These are phyloP conservation scores for Carterocephalus palaemon DNA, from an alignment of 2,888 invertebrate species.

Conservation along the genomic window DNA sequence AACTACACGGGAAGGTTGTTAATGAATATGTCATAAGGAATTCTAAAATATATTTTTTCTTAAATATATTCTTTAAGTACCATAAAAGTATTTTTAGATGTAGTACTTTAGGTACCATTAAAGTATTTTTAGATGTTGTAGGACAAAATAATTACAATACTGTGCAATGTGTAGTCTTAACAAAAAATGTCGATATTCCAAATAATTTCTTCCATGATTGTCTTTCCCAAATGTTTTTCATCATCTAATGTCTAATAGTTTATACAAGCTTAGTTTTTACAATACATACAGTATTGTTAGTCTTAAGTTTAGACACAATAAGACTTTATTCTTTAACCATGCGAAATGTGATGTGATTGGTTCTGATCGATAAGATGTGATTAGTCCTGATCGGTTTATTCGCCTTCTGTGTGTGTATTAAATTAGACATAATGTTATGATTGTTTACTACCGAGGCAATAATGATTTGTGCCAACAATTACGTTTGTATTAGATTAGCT, in stretches of 20 bases:
- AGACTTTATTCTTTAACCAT: too few relatives aligned
- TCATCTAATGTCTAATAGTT: background rate
- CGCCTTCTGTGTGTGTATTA: too few relatives aligned
- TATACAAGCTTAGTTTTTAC: background rate
- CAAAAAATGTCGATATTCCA: background rate
- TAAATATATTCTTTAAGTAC: constrained; percentile 1
- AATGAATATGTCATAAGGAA: constrained; percentile 9
- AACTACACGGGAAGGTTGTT: background rate
- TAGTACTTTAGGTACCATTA: background rate
- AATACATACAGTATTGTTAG: constrained; percentile 5
- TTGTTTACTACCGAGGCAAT: too few relatives aligned
- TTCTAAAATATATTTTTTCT: constrained; percentile 13
- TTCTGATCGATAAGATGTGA: too few relatives aligned
- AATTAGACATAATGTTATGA: too few relatives aligned
- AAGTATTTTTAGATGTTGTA: background rate
- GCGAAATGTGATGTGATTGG: too few relatives aligned
- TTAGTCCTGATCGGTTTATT: too few relatives aligned
- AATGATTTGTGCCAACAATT: too few relatives aligned
- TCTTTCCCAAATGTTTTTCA: constrained; percentile 3
- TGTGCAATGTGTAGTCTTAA: background rate
- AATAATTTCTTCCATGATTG: background rate
- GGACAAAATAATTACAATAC: background rate
- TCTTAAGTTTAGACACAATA: too few relatives aligned
- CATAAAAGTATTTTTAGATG: constrained; percentile 11
- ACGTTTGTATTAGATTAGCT: too few relatives aligned